phyloP scores from a whole-genome alignment of 2,113 vertebrate genomes.

The Daboia siamensis region DNA sequence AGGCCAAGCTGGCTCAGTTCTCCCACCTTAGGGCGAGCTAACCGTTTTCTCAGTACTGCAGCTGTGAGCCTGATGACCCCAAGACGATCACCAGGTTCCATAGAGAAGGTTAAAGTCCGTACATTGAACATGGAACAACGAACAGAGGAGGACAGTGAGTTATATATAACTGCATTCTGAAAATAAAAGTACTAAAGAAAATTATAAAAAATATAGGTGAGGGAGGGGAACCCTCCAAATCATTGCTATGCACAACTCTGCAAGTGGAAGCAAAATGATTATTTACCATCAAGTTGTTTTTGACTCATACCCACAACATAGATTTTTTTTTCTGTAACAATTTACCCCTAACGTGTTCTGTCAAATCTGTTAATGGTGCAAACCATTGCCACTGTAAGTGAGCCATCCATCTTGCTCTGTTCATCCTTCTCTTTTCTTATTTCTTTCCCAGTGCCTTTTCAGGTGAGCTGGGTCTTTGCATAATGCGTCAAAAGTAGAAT shows the following conservation, averaged over 20 bases:
- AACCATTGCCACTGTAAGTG: not conserved
- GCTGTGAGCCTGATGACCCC: constrained; percentile 96
- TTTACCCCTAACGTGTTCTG: not conserved
- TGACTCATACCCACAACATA: not conserved
- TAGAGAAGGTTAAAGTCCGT: constrained; percentile 91
- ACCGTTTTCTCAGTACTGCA: constrained; percentile 93
- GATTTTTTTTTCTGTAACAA: not conserved
- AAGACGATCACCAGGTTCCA: constrained; percentile 78
- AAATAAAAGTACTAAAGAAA: not conserved
- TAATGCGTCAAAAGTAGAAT: not conserved
- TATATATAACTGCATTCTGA: not conserved
- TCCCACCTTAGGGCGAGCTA: constrained; percentile 91
- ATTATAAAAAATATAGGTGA: not conserved
- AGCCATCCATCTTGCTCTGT: not conserved
- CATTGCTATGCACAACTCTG: not conserved
- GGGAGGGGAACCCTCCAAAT: not conserved
- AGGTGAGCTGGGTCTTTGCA: not conserved
- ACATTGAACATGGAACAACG: constrained; percentile 86
- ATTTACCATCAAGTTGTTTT: not conserved
- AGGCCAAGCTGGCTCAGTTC: constrained; percentile 94
- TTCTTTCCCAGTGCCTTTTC: not conserved
- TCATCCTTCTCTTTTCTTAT: not conserved
- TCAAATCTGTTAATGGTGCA: not conserved
- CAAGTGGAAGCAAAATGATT: not conserved
- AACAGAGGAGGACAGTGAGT: constrained; percentile 94